Base-by-base conservation (phyloP, 2,888 invertebrate genomes). In the Cryptocheilus praepositus region DNA sequence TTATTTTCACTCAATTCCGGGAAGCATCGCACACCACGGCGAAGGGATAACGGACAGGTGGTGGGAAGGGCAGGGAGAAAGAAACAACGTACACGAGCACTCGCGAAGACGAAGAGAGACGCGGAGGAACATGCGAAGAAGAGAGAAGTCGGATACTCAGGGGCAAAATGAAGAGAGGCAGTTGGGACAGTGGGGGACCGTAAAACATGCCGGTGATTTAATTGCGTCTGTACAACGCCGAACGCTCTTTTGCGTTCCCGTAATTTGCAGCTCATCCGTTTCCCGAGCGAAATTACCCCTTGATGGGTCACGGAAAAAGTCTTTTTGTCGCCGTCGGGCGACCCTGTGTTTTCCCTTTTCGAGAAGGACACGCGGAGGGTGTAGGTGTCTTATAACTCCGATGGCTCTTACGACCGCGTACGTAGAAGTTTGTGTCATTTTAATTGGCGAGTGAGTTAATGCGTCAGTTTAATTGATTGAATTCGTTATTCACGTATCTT, bases 1-100 rank as follows among this genome's bases (percentile, higher is more conserved):
- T 83, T 82, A 81, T 83, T 82, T 83, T 77, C 80, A 73, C 77
- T 79, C 76, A 67, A 77, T 85, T 83, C 83, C 77, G 79, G 81
- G 85, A 85, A 84, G 73, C 70, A 77, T 73, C 75, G 78, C 76
- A 74, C 68, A 69, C 67, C 69, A 72, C 55, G 67, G 67, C 66
- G 52, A 69, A 73, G 74, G 73, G 66, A 74, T 74, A 76, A 76
- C 77, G 65, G 78, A 62, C 69, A 67, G 49, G 60, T 61, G 67
- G 64, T 22, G 69, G 72, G 77, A 64, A 64, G 64, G 61, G 58
- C 53, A 64, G 55, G 62, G 72, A 66, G 67, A 78, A 71, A 74
- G 74, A 66, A 64, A 73, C 73, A 75, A 49, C 61, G 73, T 72
- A 70, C 67, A 67, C 64, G 67, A 70, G 65, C 21, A 66, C 55